phyloP scores from a whole-genome alignment of 2,888 invertebrate species.

The Drosophila stalkeri region DNA sequence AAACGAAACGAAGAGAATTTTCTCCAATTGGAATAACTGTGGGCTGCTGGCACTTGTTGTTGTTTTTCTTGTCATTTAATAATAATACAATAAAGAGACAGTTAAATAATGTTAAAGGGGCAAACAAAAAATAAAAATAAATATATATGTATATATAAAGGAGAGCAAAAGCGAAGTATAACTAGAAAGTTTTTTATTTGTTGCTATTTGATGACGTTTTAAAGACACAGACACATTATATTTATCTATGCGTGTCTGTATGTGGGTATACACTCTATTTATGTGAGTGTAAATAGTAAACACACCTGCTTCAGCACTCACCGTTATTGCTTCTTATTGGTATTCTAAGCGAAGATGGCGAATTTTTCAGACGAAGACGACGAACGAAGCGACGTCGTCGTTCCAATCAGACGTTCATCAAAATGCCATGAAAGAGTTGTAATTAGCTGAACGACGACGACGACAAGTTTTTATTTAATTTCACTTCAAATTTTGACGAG shows the following conservation, averaged over 20 bases:
- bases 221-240: background rate
- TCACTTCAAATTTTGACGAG: slow-evolving; percentile 63
- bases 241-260: background rate
- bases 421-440: slow-evolving; percentile 43
- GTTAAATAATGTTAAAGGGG: background rate
- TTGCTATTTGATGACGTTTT: slow-evolving; percentile 51
- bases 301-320: slow-evolving; percentile 53
- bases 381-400: slow-evolving; percentile 49
- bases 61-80: slow-evolving; percentile 17
- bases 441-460: slow-evolving; percentile 20
- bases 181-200: slow-evolving; percentile 43
- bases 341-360: slow-evolving; percentile 55
- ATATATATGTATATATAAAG: slow-evolving; percentile 10
- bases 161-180: slow-evolving; percentile 3
- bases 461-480: slow-evolving; percentile 41
- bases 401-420: slow-evolving; percentile 39
- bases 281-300: slow-evolving; percentile 40
- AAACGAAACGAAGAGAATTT: slow-evolving; percentile 38
- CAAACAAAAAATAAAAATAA: slow-evolving; percentile 4
- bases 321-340: slow-evolving; percentile 52
- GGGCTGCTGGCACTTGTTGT: slow-evolving; percentile 38
- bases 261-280: background rate
- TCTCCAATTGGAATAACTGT: slow-evolving; percentile 49
- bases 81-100: slow-evolving; percentile 18
- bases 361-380: slow-evolving; percentile 39